Evolutionary conservation across 2,113 vertebrate genomes (phyloP), one percentile per base, ranked within the genome.

Genomic region (Psittacara wagleri): DNA sequence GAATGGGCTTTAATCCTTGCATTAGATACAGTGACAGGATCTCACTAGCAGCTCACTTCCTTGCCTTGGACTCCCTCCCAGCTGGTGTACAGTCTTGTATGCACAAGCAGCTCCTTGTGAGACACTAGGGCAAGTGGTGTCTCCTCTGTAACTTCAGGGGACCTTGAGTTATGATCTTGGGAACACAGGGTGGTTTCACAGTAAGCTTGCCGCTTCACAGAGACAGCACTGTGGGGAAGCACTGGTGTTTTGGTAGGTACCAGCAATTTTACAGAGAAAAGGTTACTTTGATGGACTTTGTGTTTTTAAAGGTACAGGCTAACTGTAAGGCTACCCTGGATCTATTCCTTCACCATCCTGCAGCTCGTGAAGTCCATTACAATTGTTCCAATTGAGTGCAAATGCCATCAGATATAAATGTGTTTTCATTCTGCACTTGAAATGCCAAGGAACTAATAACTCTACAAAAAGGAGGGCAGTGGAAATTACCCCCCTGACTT

Each of bases 401-500:
- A 94, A 93, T 82, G 86, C 61, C 88, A 92, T 44, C 35, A 90
- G 51, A 80, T 61, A 85, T 24, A 92, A 95, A 88, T 44, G 63
- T n/a, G 68, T 86, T 88, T 93, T 93, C 85, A 93, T 88, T 92
- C 83, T 68, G 61, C 55, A 44, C 61, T 85, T 67, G 63, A 80
- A 93, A 64, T 92, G 76, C 44, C 0, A 4, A 92, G 64, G 44
- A 95, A 78, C 57, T 94, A 88, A 85, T 88, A 74, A 88, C 54
- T 83, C 86, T 66, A 43, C 68, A 59, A 92, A 88, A 83, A 77
- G 19, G 6, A 96, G 79, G 72, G 46, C 86, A 95, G 73, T 72
- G 68, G 48, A 96, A 96, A 96, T 95, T 90, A 92, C 51, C 83
- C 67, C 68, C 51, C 83, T 93, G 90, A 67, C 82, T 94, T 78